Evolutionary conservation across 1,140 invertebrate genomes (phyloP).

Genomic region (Aplysia californica): DNA sequence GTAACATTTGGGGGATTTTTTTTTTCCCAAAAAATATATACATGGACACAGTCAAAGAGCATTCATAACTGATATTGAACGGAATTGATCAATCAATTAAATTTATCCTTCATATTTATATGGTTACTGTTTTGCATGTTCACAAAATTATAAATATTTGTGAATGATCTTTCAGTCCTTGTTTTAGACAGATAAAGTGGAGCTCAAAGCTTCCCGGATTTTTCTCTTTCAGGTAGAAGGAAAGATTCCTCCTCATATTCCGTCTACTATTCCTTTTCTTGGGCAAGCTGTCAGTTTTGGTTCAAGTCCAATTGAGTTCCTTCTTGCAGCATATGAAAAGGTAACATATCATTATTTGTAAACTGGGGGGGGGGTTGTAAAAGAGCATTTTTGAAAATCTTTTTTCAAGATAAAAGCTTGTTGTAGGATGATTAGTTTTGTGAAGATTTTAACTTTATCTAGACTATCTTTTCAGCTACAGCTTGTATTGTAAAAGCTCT

Average conservation of each 20-base stretch:
- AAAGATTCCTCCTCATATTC: slow-evolving; percentile 55
- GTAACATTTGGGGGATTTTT: too few species aligned
- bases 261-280: slow-evolving; percentile 55
- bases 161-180: too few species aligned
- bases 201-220: neutral
- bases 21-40: too few species aligned
- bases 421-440: neutral
- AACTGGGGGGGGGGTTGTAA: too few species aligned
- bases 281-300: slow-evolving; percentile 56
- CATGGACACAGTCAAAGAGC: too few species aligned
- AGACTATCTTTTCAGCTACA: neutral
- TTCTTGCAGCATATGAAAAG: slow-evolving; percentile 51
- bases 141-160: too few species aligned
- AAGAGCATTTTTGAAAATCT: neutral
- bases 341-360: slow-evolving; percentile 31
- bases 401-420: neutral
- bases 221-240: slow-evolving; percentile 8
- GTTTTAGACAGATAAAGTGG: too few species aligned
- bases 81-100: neutral
- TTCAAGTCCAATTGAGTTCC: slow-evolving; percentile 53
- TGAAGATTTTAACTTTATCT: neutral
- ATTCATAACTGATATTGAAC: neutral
- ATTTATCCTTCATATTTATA: neutral
- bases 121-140: neutral
- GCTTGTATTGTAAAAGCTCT: neutral